Evolutionary conservation across 2,113 vertebrate genomes (phyloP).

Genomic region (Oreochromis tanganicae): DNA sequence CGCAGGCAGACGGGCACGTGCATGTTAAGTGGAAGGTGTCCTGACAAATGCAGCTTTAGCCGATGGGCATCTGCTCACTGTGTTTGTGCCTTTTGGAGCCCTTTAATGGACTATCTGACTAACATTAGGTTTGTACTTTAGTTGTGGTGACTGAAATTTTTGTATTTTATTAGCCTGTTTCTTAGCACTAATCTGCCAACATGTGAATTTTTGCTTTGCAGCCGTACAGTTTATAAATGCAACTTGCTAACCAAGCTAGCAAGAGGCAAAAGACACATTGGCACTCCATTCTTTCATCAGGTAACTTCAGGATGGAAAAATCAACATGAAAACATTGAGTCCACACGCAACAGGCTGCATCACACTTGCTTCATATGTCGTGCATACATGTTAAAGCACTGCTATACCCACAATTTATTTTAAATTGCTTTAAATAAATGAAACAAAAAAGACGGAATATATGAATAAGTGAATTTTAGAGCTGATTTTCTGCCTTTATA

Average conservation of each 20-base stretch:
- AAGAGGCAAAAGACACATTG: background rate
- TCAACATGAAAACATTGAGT: background rate
- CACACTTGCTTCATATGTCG: accelerated
- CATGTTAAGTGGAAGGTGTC: background rate
- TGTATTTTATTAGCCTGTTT: accelerated
- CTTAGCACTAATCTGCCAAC: background rate
- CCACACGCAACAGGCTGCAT: background rate
- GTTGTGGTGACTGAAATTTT: background rate
- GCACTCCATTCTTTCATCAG: background rate
- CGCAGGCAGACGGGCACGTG: accelerated
- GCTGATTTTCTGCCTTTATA: background rate
- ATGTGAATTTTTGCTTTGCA: background rate
- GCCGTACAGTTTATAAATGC: background rate
- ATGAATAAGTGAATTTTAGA: accelerated
- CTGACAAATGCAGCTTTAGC: background rate
- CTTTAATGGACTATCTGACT: background rate
- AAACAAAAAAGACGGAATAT: background rate
- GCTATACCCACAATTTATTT: background rate
- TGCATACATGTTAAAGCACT: background rate
- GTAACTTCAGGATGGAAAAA: background rate
- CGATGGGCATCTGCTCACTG: background rate
- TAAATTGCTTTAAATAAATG: background rate
- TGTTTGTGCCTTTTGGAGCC: background rate
- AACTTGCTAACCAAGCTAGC: background rate
- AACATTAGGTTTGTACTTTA: background rate